Evolutionary conservation across 1,140 invertebrate species (phyloP), one percentile per base, ranked within the genome.

Genomic region (Arctopsyche grandis): DNA sequence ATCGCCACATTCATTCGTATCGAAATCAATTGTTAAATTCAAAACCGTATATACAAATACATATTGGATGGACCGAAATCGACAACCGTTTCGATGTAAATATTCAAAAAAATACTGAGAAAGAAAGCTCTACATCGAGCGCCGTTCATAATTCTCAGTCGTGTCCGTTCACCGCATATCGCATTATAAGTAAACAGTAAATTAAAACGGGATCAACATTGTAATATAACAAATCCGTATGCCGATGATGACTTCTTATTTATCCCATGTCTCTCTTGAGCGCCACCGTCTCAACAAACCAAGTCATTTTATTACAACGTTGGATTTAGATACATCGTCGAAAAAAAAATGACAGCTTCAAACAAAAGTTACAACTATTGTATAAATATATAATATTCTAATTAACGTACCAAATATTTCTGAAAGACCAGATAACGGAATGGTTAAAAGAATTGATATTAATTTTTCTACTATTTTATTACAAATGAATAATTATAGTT

Each of bases 381-480:
- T 10, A 75, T 56, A 26, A 22, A 52, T 5, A 52, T 52, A 52
- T 52, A n/a, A 52, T 52, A 52, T 52, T 52, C 48, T 52, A 52
- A 16, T 12, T 52, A 66, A 60, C 14, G 63, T 66, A 24, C 10
- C 5, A 14, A 22, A 12, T 66, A 22, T 66, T 66, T 66, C 14
- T 66, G 52, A 81, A 75, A 60, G 75, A 80, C 76, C 81, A 79
- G 76, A 75, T 69, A 77, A 69, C 81, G 81, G 81, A 82, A 82
- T 82, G 81, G 77, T 82, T 82, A 75, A 66, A 80, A 76, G 69
- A 14, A 80, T 77, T 48, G 26, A 43, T 70, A 69, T 56, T 38
- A 70, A 56, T 63, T 60, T 80, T 24, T 77, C 69, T 77, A 71
- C 78, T 81, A 81, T 81, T n/a, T 77, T 81, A 81, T 81, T 77